Base-by-base conservation (phyloP, 2,113 vertebrate genomes). In the Alces alces region DNA sequence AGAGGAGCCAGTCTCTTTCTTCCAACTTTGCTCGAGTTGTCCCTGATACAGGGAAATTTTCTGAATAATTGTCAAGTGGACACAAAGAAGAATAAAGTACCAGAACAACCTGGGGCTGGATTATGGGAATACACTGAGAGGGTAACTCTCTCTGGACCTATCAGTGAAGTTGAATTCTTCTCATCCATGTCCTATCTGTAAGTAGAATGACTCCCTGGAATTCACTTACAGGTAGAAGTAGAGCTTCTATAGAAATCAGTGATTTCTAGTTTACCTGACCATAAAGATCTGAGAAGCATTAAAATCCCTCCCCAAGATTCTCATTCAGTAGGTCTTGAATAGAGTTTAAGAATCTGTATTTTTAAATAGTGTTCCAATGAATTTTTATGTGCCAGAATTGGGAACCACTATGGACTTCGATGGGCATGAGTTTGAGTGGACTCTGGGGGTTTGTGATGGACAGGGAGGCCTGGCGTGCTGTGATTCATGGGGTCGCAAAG, bases 311-410 rank as follows among this genome's bases (percentile, higher is more conserved):
- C 21, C 21, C 5, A 52, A 73, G 21, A 92, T 50, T 54, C 39
- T 87, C 17, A 30, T 36, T 89, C 45, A 19, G 12, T 52, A 84
- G 45, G 33, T 50, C 8, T 64, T 54, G 1, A 30, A 50, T 4
- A 52, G 19, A 36, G 21, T 47, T 91, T 85, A 78, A 89, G 28
- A 86, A 55, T 79, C 13, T 85, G 15, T 91, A 25, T 86, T 93
- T 89, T 82, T 54, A 66, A 91, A 90, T 7, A 57, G 3, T 76
- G 33, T 16, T n/a, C 11, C 21, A 66, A 8, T 83, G 88, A 54
- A 73, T 82, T 94, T 21, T 82, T 78, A 95, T 14, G 55, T 80
- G 47, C 21, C 57, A 54, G 10, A 84, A 36, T 9, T 86, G 39
- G 61, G 33, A 92, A 45, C 11, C 43, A 58, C 5, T 89, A 7